These are phyloP conservation scores for Philypnodon macrostomus DNA, from an alignment of 2,797 vertebrate genomes.

Conservation along the genomic window DNA sequence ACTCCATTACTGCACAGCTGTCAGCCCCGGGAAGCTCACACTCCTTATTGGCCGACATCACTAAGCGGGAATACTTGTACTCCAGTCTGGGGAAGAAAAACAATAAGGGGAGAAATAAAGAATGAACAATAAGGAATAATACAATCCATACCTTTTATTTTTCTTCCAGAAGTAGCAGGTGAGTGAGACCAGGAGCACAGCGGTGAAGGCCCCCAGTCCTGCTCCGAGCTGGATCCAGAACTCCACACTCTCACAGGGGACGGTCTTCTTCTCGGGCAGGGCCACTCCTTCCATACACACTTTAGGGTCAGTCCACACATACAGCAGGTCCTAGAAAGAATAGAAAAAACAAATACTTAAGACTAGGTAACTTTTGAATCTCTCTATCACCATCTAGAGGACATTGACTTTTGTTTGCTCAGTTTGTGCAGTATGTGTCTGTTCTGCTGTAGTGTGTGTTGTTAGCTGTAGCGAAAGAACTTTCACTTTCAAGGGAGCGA, in stretches of 20 bases:
- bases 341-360: neutral
- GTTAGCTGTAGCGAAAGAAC: too few relatives aligned
- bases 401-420: too few relatives aligned
- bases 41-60: constrained; percentile 95
- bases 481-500: too few relatives aligned
- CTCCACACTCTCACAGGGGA: constrained; percentile 87
- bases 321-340: constrained; percentile 83
- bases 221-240: constrained; percentile 90
- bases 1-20: constrained; percentile 98
- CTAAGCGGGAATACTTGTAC: constrained; percentile 95
- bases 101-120: neutral
- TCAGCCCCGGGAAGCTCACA: constrained; percentile 92
- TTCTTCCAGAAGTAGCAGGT: constrained; percentile 99
- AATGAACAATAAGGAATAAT: too few relatives aligned
- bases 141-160: constrained; percentile 85
- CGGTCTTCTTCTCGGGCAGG: constrained; percentile 84
- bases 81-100: constrained; percentile 81
- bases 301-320: constrained; percentile 93
- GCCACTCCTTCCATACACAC: constrained; percentile 86
- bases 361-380: too few relatives aligned
- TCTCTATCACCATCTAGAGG: too few relatives aligned
- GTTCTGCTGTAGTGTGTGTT: too few relatives aligned
- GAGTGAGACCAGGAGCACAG: constrained; percentile 86
- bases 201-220: constrained; percentile 84
- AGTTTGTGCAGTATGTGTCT: too few relatives aligned